Evolutionary conservation across 2,888 invertebrate genomes (phyloP).

Genomic region (Xestia xanthographa): DNA sequence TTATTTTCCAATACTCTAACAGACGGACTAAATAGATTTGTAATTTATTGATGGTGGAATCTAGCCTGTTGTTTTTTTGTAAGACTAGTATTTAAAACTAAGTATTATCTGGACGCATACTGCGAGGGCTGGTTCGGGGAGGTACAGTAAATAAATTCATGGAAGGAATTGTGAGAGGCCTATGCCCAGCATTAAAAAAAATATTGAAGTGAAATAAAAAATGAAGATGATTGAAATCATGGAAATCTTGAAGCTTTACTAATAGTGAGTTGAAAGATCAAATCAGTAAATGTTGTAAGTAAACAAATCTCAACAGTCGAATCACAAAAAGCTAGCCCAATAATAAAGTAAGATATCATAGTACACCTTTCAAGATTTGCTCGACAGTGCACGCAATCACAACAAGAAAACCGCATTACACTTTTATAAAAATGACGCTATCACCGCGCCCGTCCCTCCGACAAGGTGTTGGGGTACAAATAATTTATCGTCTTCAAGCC

Average conservation of each 20-base stretch:
- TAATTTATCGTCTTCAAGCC: constrained; percentile 87
- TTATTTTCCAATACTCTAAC: too few species aligned
- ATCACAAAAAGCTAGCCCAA: constrained; percentile 29
- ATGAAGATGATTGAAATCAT: not conserved
- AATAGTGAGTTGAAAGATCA: not conserved
- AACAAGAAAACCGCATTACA: constrained; percentile 87
- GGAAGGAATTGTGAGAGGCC: too few species aligned
- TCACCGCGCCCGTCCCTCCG: constrained; percentile 79
- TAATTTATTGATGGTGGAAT: too few species aligned
- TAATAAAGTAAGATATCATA: constrained; percentile 50
- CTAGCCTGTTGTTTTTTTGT: not conserved
- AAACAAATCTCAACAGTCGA: not conserved
- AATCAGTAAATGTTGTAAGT: not conserved
- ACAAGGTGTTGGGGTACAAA: constrained; percentile 88
- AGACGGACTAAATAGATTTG: too few species aligned
- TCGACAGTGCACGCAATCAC: constrained; percentile 80
- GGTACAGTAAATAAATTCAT: too few species aligned
- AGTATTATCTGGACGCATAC: not conserved
- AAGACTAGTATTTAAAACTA: not conserved
- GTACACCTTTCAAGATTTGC: constrained; percentile 44
- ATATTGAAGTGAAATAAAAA: not conserved
- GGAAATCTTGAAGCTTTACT: not conserved
- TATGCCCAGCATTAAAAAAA: too few species aligned
- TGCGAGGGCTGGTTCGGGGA: too few species aligned
- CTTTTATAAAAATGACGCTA: constrained; percentile 90